Conservation (phyloP, 2,797 vertebrate species). For the Lophius americanus region DNA sequence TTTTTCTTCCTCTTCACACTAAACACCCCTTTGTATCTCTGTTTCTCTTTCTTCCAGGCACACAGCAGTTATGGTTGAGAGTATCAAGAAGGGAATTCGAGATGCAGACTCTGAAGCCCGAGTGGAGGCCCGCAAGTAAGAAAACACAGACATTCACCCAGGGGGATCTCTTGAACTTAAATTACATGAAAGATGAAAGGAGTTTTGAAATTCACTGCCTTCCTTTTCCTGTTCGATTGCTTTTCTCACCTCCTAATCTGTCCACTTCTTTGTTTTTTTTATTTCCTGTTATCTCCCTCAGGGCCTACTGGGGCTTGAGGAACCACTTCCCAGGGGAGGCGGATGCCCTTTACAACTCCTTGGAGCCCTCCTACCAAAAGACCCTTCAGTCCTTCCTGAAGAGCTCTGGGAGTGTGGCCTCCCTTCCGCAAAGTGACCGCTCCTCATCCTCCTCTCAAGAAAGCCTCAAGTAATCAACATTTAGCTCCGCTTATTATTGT, state of each 20-base stretch:
- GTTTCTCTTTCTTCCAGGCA: conserved; percentile 80
- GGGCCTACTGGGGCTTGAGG: conserved; percentile 93
- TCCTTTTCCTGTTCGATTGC: conserved; percentile 3
- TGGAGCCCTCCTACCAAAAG: conserved; percentile 93
- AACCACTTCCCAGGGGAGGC: conserved; percentile 93
- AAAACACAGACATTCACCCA: background rate
- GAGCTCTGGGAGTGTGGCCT: conserved; percentile 93
- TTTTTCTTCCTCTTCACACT: conserved; percentile 3
- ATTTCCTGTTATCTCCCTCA: conserved; percentile 62
- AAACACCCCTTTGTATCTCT: background rate
- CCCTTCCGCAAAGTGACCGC: conserved; percentile 95
- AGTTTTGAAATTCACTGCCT: background rate
- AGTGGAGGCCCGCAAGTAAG: conserved; percentile 98
- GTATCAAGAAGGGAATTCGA: conserved; percentile 96
- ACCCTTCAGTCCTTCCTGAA: conserved; percentile 92
- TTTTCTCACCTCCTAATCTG: background rate
- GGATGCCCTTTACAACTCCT: conserved; percentile 91
- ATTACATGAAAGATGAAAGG: conserved; percentile 22
- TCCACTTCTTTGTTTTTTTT: background rate
- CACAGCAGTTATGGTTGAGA: conserved; percentile 93
- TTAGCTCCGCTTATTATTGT: background rate
- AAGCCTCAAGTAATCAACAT: conserved; percentile 91
- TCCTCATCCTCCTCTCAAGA: conserved; percentile 98
- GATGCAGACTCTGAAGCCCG: conserved; percentile 97
- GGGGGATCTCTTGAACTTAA: conserved; percentile 22